Percentiles rank a stretch among this genome's conserved stretches.
These are phyloP conservation scores for Heliconius melpomene DNA, from an alignment of 1,140 invertebrate genomes.

Conservation along the genomic window DNA sequence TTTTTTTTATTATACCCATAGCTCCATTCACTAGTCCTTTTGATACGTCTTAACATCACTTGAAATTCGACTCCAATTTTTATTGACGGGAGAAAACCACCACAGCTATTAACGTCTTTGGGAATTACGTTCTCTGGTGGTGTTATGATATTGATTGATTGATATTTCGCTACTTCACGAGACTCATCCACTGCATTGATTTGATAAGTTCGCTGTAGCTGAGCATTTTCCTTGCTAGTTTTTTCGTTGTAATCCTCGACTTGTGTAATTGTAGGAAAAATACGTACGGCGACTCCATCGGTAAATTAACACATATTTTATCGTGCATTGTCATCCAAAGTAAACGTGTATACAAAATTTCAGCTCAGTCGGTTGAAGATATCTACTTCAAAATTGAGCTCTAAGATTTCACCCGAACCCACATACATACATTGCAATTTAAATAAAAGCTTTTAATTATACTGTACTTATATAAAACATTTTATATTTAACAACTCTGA, in stretches of 20 bases:
- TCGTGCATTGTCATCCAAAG: too few relatives aligned
- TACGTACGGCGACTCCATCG: conserved; percentile 43
- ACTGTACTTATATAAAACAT: too few relatives aligned
- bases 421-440: too few relatives aligned
- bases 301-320: conserved; percentile 43
- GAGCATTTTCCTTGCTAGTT: conserved; percentile 32
- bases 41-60: conserved; percentile 43
- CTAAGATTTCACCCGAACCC: too few relatives aligned
- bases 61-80: conserved; percentile 35
- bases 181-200: conserved; percentile 44
- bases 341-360: too few relatives aligned
- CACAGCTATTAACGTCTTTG: conserved; percentile 40
- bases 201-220: neutral
- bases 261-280: conserved; percentile 43
- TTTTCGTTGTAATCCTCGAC: conserved; percentile 42
- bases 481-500: too few relatives aligned
- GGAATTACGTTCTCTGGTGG: conserved; percentile 39
- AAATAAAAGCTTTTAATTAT: too few relatives aligned
- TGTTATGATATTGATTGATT: too few relatives aligned
- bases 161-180: conserved; percentile 33
- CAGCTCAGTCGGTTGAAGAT: too few relatives aligned
- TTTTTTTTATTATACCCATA: conserved; percentile 44
- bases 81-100: conserved; percentile 36
- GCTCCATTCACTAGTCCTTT: conserved; percentile 47
- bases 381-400: too few relatives aligned